These are phyloP conservation scores for Dasyornis broadbenti DNA, from an alignment of 2,113 vertebrate species.

Conservation along the genomic window DNA sequence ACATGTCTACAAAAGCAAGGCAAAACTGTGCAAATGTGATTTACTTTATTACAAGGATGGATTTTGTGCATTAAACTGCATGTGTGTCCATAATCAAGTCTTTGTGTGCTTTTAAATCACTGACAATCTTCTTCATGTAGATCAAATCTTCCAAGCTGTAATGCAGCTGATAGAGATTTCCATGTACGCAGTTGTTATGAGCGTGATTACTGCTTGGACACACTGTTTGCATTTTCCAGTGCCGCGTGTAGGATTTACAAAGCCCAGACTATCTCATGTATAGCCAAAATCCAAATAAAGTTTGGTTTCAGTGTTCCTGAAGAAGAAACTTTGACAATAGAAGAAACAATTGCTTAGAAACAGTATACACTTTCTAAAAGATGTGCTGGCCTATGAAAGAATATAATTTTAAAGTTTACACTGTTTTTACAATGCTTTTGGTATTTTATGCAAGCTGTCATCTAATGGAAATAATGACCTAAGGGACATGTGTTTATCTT, in stretches of 20 bases:
- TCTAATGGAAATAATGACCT: conserved; percentile 71
- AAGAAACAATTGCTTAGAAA: conserved; percentile 58
- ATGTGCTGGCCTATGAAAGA: conserved; percentile 3
- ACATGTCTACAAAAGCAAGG: background rate
- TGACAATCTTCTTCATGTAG: background rate
- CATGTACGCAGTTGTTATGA: background rate
- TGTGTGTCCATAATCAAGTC: background rate
- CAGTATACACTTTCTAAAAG: conserved; percentile 36
- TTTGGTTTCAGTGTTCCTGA: background rate
- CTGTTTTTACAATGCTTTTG: conserved; percentile 67
- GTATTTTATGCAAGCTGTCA: conserved; percentile 68
- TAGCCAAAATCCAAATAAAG: conserved; percentile 37
- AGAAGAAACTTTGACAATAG: conserved; percentile 48
- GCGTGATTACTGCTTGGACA: background rate
- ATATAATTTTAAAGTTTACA: conserved; percentile 35
- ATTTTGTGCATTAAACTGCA: background rate
- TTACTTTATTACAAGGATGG: background rate
- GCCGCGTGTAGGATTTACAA: conserved; percentile 12
- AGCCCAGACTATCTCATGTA: background rate
- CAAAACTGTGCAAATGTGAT: background rate
- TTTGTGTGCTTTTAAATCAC: background rate
- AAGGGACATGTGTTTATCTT: conserved; percentile 67
- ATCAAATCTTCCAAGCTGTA: background rate
- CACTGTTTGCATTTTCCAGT: conserved; percentile 31
- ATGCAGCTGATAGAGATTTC: background rate